Evolutionary conservation across 2,113 vertebrate species (phyloP), one percentile per base, ranked within the genome.

Genomic region (Cathartes aura): DNA sequence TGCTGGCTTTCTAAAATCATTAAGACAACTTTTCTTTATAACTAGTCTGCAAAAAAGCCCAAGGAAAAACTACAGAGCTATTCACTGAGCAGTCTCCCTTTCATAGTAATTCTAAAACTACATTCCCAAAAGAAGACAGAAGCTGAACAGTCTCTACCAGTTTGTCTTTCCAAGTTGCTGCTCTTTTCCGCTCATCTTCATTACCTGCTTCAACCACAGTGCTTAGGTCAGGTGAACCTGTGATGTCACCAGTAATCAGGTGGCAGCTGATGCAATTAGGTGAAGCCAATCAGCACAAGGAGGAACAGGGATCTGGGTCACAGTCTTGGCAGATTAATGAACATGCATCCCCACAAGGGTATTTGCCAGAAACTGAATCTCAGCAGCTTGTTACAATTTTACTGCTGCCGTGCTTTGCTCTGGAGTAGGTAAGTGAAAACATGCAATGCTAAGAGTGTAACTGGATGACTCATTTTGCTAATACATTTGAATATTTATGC

Each of bases 241-340:
- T 79, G 76, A 92, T 87, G n/a, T 68, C 87, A 87, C 53, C 22
- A 75, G 64, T 29, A 87, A 79, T 17, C 1, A 8, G 38, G 36
- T 84, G 72, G 81, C 53, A 87, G 53, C 62, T 91, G 74, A 90
- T 88, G 42, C 36, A 95, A 91, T 87, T 78, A 92, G 56, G 60
- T 56, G 76, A 90, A 76, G 34, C 56, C 21, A 91, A 64, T 56
- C 40, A 84, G 55, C 62, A 85, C 12, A 82, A 82, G 17, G 7
- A 87, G 36, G 19, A 92, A 38, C 11, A 42, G 18, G 12, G 29
- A 84, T 59, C 79, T 93, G 40, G 93, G 75, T 83, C 72, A 71
- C 30, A 82, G 18, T 56, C 68, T 47, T 36, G 64, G 43, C 55
- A 91, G 60, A 91, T 74, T 71, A 92, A 96, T 64, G 27, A 87